Evolutionary conservation across 2,888 invertebrate species (phyloP), one percentile per base, ranked within the genome.

Genomic region (Eudemis profundana): DNA sequence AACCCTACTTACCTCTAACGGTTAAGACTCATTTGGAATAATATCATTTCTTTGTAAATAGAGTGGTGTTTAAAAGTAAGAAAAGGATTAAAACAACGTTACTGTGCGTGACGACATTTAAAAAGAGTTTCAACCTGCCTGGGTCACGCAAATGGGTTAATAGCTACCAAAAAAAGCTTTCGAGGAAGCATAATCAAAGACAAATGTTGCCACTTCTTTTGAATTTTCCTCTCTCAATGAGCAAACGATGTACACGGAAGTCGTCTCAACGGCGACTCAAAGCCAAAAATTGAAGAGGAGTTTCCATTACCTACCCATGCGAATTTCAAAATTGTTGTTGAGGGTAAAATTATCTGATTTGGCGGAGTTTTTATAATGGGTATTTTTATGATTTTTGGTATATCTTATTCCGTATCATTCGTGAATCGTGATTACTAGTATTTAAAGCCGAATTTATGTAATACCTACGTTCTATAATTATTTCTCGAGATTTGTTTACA

Each of bases 61-160:
- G 23, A 21, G 21, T 10, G 53, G 23, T 40, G 38, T 61, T 40
- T 29, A 44, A 44, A 56, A 44, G 40, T 50, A 29, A 42, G 29
- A 61, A 40, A 29, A 51, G 23, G 38, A 14, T 27, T 47, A 60
- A 36, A 36, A 44, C 59, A 10, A 23, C 44, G 33, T 47, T 46
- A 27, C 23, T 19, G 15, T 53, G 46, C 42, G 46, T 44, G 53
- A 3, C 19, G 21, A 36, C 15, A 62, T 46, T 53, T 46, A 44
- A 47, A 51, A 59, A 59, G n/a, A 29, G 27, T 21, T 46, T 50
- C 42, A 50, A 57, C 44, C 33, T 44, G 5, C 77, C 71, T 78
- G 75, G 84, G 86, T 85, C 86, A 84, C 85, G 84, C 83, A 86
- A 85, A 85, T 84, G 82, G 84, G 86, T 85, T 85, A 84, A 86